Conservation (phyloP, 2,113 vertebrate genomes). For the Callithrix jacchus region DNA sequence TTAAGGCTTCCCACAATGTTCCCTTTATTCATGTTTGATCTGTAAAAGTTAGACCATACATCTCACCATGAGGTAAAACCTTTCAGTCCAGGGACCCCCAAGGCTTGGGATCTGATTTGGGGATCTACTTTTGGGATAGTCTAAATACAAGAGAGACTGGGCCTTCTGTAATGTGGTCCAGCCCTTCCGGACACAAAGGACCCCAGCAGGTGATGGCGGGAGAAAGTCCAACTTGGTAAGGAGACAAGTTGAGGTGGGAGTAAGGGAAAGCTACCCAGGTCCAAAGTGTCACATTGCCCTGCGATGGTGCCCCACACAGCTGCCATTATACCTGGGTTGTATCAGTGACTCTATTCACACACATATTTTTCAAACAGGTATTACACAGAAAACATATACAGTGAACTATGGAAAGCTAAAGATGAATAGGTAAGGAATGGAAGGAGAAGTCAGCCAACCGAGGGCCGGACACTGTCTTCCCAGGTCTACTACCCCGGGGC, state of each 20-base stretch:
- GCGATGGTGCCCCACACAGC: background rate
- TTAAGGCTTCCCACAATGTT: background rate
- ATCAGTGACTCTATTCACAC: background rate
- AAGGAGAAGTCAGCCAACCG: background rate
- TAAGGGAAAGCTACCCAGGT: background rate
- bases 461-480: accelerated
- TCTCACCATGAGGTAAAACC: background rate
- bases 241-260: accelerated
- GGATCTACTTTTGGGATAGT: background rate
- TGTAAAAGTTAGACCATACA: background rate
- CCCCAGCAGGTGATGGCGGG: background rate
- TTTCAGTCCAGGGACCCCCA: background rate
- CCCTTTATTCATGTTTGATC: background rate
- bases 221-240: background rate
- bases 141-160: background rate
- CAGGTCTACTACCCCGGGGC: no score
- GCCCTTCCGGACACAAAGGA: background rate
- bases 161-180: background rate
- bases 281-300: background rate
- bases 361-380: background rate
- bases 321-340: background rate
- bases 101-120: background rate
- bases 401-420: background rate
- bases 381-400: background rate
- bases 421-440: background rate